Evolutionary conservation across 1,140 invertebrate genomes (phyloP).

Genomic region (Drosophila sp.): DNA sequence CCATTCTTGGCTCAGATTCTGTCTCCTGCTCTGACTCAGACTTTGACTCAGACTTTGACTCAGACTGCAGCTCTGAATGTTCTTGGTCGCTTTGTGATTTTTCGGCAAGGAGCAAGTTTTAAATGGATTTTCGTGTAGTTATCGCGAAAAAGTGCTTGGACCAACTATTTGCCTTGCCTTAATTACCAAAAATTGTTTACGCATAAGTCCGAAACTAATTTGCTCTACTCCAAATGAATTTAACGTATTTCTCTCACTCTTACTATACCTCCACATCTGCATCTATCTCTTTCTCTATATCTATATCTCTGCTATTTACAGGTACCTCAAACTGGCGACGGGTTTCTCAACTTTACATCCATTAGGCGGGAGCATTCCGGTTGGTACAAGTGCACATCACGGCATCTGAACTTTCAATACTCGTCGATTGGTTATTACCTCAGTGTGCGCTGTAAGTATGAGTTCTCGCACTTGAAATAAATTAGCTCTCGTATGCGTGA

Average conservation of each 20-base stretch:
- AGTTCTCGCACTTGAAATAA: slow-evolving; percentile 40
- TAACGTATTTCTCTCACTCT: slow-evolving; percentile 5
- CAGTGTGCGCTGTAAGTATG: slow-evolving; percentile 92
- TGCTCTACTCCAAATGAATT: slow-evolving; percentile 21
- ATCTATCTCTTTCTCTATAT: not conserved
- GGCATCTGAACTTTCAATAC: slow-evolving; percentile 92
- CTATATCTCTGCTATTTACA: slow-evolving; percentile 68
- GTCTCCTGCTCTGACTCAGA: not conserved
- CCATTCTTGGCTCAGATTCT: not conserved
- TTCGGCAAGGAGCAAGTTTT: slow-evolving; percentile 72
- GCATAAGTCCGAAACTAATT: slow-evolving; percentile 63
- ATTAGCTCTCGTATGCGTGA: slow-evolving; percentile 80
- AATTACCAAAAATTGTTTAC: slow-evolving; percentile 81
- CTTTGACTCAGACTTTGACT: not conserved
- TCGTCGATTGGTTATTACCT: slow-evolving; percentile 95
- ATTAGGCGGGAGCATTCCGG: slow-evolving; percentile 91
- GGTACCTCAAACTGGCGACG: slow-evolving; percentile 89
- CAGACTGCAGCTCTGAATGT: slow-evolving; percentile 3
- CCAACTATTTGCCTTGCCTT: slow-evolving; percentile 72
- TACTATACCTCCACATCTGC: not conserved
- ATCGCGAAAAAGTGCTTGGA: slow-evolving; percentile 51
- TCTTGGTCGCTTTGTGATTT: slow-evolving; percentile 60
- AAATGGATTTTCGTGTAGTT: slow-evolving; percentile 76
- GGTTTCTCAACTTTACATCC: slow-evolving; percentile 92
- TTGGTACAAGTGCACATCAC: slow-evolving; percentile 95